These are phyloP conservation scores for Pygocentrus nattereri DNA, from an alignment of 2,797 vertebrate genomes.

Conservation along the genomic window DNA sequence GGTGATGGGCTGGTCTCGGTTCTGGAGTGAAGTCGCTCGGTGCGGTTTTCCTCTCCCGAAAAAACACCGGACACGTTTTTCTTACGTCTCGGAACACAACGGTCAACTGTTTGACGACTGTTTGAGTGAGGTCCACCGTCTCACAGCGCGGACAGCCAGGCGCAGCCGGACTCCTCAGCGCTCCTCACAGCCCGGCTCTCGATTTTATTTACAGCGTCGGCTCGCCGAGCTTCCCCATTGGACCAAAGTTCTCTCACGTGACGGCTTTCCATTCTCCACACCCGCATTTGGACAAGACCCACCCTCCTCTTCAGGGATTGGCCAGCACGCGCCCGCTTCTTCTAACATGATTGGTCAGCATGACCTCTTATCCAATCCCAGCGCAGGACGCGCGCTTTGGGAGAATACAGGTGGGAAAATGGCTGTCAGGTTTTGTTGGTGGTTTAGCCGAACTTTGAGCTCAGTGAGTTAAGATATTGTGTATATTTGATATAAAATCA, in stretches of 20 bases:
- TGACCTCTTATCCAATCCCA: background rate
- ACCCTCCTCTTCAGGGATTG: background rate
- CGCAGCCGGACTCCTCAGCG: background rate
- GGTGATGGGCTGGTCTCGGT: conserved; percentile 37
- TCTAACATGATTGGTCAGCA: background rate
- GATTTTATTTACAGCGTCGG: conserved; percentile 51
- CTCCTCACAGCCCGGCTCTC: conserved; percentile 50
- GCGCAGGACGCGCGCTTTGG: too few relatives aligned
- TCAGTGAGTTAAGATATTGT: too few relatives aligned
- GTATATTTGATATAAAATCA: too few relatives aligned
- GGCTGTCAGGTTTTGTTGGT: background rate
- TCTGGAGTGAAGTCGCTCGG: conserved; percentile 28
- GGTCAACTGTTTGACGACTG: background rate
- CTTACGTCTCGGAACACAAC: background rate
- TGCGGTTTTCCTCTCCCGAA: conserved; percentile 38
- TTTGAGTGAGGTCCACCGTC: background rate
- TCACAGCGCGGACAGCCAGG: background rate
- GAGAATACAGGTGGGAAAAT: background rate
- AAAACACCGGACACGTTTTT: conserved; percentile 4
- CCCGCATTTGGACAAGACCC: background rate
- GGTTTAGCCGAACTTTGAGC: background rate
- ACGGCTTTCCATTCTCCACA: conserved; percentile 39
- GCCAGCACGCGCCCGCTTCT: background rate
- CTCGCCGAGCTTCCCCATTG: conserved; percentile 69
- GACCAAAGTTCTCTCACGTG: conserved; percentile 83